Base-by-base conservation (phyloP, 2,797 vertebrate species). In the Pipistrellus nathusii region DNA sequence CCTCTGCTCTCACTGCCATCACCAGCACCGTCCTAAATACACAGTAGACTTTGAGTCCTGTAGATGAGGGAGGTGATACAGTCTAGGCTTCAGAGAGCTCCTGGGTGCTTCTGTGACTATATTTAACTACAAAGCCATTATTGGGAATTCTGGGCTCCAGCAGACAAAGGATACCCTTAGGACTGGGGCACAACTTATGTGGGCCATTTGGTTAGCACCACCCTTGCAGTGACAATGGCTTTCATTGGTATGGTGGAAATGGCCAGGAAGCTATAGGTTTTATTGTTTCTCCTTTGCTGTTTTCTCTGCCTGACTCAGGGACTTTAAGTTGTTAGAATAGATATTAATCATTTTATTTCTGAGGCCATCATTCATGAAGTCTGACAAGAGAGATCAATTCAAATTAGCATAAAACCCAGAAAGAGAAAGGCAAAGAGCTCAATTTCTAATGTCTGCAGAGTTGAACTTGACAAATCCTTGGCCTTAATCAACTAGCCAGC, bases 291-390 rank as follows among this genome's bases (percentile, higher is more conserved):
- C 68, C 88, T 75, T 91, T 75, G 85, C 53, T 77, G 72, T 91
- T 93, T 48, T 86, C 82, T 86, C 82, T 35, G 59, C 73, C 89
- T 95, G 84, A 91, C 64, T 94, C 80, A 64, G 6, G 64, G n/a
- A 76, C 73, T 68, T 83, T 44, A 91, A 75, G 51, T 48, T 87
- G 51, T 48, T 87, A 85, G 53, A 78, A 69, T 23, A 53, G 21
- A 44, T 91, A 81, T 95, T 93, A 82, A 94, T 96, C 95, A 88
- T 73, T 88, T 88, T 55, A 82, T 83, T 96, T 85, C 55, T 92
- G 44, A 48, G 48, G 21, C 64, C 77, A 85, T 96, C 95, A 41
- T 27, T 96, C 95, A 91, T 93, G 66, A 91, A 81, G 64, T 87
- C 77, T 73, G 82, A 95, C 82, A 94, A 88, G 57, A 93, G 32